Percentiles rank a stretch among this genome's conserved stretches.
phyloP scores from a whole-genome alignment of 2,888 invertebrate genomes.

The Lasioglossum marginatum region DNA sequence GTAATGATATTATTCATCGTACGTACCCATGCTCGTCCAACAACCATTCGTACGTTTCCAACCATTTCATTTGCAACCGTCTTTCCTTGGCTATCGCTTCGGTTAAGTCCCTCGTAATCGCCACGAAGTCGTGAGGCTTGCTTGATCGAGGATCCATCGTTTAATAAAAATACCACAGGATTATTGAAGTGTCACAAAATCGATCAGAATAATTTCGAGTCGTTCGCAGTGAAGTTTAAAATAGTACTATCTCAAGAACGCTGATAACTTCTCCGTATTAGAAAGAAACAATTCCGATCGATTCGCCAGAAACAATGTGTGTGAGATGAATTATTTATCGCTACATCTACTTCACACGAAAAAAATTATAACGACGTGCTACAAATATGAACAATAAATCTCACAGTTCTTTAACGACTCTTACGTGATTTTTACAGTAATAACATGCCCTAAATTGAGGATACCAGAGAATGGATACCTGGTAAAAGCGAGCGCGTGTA shows the following conservation, averaged over 20 bases:
- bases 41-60: conserved; percentile 74
- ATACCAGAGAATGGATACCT: conserved; percentile 89
- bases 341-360: background rate
- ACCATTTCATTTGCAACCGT: conserved; percentile 69
- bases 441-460: conserved; percentile 87
- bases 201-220: background rate
- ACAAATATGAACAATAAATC: background rate
- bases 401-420: background rate
- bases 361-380: background rate
- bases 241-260: background rate
- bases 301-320: background rate
- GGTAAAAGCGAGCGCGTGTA: conserved; percentile 87
- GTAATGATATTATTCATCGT: background rate
- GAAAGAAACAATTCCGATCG: background rate
- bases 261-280: background rate
- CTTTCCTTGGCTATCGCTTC: conserved; percentile 69
- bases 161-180: background rate
- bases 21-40: conserved; percentile 76
- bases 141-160: conserved; percentile 67
- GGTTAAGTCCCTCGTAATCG: conserved; percentile 62
- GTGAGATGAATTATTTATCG: too few species aligned
- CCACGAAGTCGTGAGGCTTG: conserved; percentile 73
- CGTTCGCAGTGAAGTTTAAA: conserved; percentile 17
- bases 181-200: background rate
- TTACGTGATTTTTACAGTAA: conserved; percentile 79